A percentile compares a stretch with the other conserved stretches of the same genome.
phyloP scores from a whole-genome alignment of 2,888 invertebrate genomes.

The Cantharis flavilabris region DNA sequence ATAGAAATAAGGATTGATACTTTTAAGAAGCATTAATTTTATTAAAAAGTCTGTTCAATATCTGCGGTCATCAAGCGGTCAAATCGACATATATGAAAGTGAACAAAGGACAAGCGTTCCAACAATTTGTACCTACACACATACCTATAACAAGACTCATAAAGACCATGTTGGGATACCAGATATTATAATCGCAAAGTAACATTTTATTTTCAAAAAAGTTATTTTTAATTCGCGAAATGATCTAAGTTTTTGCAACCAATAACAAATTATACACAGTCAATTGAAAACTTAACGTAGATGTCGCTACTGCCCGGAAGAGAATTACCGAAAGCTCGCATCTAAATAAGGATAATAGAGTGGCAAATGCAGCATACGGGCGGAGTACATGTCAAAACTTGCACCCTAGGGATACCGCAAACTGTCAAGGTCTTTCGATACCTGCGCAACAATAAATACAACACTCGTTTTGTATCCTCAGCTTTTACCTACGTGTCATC shows the following conservation, averaged over 20 bases:
- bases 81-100: conserved; percentile 15
- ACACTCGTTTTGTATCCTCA: neutral
- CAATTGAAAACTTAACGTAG: conserved; percentile 16
- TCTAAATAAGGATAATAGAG: conserved; percentile 16
- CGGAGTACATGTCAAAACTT: conserved; percentile 42
- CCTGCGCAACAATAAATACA: conserved; percentile 12
- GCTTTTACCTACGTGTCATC: neutral
- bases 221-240: neutral
- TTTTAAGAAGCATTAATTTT: neutral
- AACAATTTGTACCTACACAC: conserved; percentile 8
- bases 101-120: neutral
- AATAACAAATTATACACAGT: neutral
- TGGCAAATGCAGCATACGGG: conserved; percentile 32
- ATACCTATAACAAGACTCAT: conserved; percentile 1
- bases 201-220: neutral
- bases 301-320: conserved; percentile 17
- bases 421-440: conserved; percentile 34
- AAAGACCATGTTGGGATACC: neutral
- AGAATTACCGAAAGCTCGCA: conserved; percentile 9
- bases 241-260: neutral
- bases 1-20: conserved; percentile 25
- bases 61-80: conserved; percentile 18
- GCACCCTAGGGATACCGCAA: conserved; percentile 41
- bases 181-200: neutral
- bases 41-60: conserved; percentile 8